Evolutionary conservation across 92 coral and sea anemone genomes (phyloP).

Genomic region (Bergia sp.): DNA sequence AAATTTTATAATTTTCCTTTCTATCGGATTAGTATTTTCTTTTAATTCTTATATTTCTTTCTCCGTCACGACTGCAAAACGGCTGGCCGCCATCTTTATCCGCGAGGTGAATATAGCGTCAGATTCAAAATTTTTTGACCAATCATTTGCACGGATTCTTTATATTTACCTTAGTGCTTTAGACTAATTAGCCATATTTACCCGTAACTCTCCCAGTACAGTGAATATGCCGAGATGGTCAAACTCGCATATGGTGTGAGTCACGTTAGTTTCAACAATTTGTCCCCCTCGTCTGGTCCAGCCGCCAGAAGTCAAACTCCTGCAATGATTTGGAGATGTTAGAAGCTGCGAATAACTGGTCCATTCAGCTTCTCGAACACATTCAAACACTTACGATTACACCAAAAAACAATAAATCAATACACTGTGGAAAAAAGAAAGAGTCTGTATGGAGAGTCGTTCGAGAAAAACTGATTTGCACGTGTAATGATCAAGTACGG

Average conservation of each 20-base stretch:
- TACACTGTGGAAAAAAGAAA: neutral
- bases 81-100: no score
- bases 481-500: neutral
- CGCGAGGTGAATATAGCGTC: no score
- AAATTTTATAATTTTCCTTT: no score
- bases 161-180: no score
- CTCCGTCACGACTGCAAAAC: no score
- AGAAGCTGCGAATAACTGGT: no score
- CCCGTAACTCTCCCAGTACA: constrained; percentile 78
- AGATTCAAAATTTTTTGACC: no score
- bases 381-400: neutral
- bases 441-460: neutral
- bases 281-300: constrained; percentile 89
- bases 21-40: no score
- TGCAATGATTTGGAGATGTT: constrained; percentile 14
- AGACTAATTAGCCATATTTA: constrained; percentile 2
- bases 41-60: no score
- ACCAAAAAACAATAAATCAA: neutral
- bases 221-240: constrained; percentile 88
- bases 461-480: no score
- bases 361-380: no score
- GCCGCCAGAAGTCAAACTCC: constrained; percentile 55
- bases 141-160: no score
- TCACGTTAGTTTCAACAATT: constrained; percentile 68
- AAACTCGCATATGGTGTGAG: constrained; percentile 91